These are phyloP conservation scores for Ameiurus melas DNA, from an alignment of 2,113 vertebrate species.

Conservation along the genomic window DNA sequence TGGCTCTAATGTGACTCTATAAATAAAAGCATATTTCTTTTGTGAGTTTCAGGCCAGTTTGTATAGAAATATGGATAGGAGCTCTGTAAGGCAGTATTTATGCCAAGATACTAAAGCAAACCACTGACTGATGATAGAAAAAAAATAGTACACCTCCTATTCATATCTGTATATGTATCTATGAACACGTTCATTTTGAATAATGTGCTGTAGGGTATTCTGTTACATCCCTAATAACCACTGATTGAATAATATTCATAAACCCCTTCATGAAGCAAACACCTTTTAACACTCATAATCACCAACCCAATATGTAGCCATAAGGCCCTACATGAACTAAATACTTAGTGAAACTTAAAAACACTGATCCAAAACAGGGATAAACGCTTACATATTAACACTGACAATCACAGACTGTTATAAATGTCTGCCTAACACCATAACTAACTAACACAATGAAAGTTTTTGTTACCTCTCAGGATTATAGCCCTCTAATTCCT, in stretches of 20 bases:
- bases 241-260: not conserved
- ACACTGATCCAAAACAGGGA: not conserved
- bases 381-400: not conserved
- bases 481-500: constrained; percentile 93
- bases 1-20: not conserved
- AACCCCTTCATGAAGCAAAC: not conserved
- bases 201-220: not conserved
- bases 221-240: not conserved
- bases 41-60: not conserved
- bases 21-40: not conserved
- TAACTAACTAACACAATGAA: not conserved
- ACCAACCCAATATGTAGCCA: not conserved
- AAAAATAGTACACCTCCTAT: not conserved
- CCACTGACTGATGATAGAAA: not conserved
- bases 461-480: constrained; percentile 79
- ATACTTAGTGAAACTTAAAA: not conserved
- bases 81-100: not conserved
- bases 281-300: not conserved
- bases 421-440: not conserved
- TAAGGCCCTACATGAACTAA: not conserved
- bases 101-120: not conserved
- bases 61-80: not conserved
- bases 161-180: not conserved
- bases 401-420: not conserved
- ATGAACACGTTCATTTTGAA: not conserved